Evolutionary conservation across 2,113 vertebrate species (phyloP).

Genomic region (Clarias magur): DNA sequence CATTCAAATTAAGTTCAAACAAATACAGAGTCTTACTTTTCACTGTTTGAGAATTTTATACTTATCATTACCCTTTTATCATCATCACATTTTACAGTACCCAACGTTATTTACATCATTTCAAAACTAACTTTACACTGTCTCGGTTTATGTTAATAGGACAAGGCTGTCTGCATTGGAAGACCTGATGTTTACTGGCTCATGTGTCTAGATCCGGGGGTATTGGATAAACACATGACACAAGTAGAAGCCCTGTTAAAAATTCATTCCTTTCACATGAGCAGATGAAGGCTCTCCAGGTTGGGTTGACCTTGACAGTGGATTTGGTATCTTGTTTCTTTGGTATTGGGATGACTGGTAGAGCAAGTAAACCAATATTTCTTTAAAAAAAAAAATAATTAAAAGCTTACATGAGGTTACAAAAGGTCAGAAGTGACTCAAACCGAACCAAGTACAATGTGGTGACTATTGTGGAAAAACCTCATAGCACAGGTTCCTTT

Average conservation of each 20-base stretch:
- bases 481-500: not conserved
- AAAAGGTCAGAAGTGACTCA: not conserved
- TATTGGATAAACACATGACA: not conserved
- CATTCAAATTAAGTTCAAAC: no score
- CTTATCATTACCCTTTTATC: no score
- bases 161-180: not conserved
- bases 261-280: slow-evolving; percentile 4
- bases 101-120: not conserved
- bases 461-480: not conserved
- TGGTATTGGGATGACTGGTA: not conserved
- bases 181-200: not conserved
- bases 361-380: slow-evolving; percentile 5
- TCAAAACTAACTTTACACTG: not conserved
- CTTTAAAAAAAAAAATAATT: no score
- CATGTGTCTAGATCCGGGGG: not conserved
- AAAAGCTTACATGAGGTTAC: not conserved
- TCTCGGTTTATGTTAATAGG: not conserved
- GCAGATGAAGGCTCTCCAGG: slow-evolving; percentile 9
- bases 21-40: no score
- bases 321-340: not conserved
- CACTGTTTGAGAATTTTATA: no score
- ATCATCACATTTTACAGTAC: not conserved
- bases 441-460: not conserved
- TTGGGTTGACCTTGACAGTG: slow-evolving; percentile 22
- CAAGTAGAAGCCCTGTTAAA: slow-evolving; percentile 1